A percentile compares a stretch with the other conserved stretches of the same genome.
phyloP scores from a whole-genome alignment of 2,888 invertebrate genomes.

The Andrena marginata region DNA sequence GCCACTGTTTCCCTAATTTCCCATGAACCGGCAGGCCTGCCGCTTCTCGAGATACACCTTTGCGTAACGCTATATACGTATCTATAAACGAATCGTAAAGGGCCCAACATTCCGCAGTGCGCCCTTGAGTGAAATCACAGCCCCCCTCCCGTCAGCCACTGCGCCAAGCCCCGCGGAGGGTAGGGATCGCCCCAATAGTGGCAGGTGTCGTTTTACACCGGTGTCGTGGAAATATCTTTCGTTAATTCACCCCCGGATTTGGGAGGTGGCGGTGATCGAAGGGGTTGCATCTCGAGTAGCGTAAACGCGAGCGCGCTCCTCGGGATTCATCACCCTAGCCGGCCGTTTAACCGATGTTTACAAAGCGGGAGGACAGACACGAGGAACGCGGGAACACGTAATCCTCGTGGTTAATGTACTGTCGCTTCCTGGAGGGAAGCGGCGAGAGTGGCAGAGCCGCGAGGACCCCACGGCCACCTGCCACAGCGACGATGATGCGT shows the following conservation, averaged over 20 bases:
- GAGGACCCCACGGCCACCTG: conserved; percentile 45
- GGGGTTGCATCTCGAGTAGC: not conserved
- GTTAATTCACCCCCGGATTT: conserved; percentile 17
- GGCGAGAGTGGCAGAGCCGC: not conserved
- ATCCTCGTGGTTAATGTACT: conserved; percentile 48
- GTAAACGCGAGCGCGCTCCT: not conserved
- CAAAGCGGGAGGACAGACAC: conserved; percentile 41
- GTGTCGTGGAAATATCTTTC: conserved; percentile 11
- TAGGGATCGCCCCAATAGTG: not conserved
- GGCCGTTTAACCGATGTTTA: conserved; percentile 34
- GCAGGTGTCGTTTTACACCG: conserved; percentile 43
- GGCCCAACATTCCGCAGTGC: not conserved
- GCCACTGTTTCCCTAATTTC: not conserved
- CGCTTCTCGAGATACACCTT: too few species aligned
- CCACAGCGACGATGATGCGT: conserved; percentile 21
- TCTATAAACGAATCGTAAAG: not conserved
- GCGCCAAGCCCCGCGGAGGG: not conserved
- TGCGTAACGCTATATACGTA: too few species aligned
- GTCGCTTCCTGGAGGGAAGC: conserved; percentile 46
- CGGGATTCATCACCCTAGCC: conserved; percentile 7
- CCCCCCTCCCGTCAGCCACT: not conserved
- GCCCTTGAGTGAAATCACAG: conserved; percentile 17
- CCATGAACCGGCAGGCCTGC: too few species aligned
- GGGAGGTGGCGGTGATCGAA: not conserved
- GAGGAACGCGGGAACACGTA: conserved; percentile 30